These are phyloP conservation scores for Drosophila paramelanica DNA, from an alignment of 2,888 invertebrate genomes.

Conservation along the genomic window DNA sequence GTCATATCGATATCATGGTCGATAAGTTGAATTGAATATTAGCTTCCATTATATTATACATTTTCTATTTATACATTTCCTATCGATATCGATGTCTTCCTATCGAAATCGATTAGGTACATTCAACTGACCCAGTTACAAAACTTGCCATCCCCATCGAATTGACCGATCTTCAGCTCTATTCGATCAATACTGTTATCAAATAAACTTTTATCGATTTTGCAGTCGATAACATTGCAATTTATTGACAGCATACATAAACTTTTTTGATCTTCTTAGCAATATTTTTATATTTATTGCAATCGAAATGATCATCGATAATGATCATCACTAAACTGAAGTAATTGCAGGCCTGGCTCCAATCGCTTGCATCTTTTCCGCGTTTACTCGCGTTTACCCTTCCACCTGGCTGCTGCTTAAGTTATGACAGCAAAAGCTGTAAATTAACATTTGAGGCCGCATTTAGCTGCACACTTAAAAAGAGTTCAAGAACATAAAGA, in stretches of 20 bases:
- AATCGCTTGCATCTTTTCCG: neutral
- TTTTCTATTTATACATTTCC: too few species aligned
- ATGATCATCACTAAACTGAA: neutral
- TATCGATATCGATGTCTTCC: too few species aligned
- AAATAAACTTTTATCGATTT: neutral
- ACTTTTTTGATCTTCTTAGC: too few species aligned
- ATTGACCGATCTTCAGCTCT: too few species aligned
- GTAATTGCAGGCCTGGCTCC: neutral
- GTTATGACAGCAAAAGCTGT: constrained; percentile 65
- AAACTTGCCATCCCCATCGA: too few species aligned
- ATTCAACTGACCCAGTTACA: too few species aligned
- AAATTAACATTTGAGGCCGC: constrained; percentile 73
- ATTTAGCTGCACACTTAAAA: constrained; percentile 60
- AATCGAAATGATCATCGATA: constrained; percentile 4
- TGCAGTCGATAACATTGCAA: neutral
- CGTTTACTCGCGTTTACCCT: neutral
- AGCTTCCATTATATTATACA: too few species aligned
- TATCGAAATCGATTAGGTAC: too few species aligned
- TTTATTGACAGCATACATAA: neutral
- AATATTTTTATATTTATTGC: too few species aligned
- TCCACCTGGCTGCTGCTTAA: constrained; percentile 41
- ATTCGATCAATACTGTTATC: too few species aligned
- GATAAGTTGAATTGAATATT: neutral
- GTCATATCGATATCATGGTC: neutral
- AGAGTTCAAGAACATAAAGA: constrained; percentile 80